These are phyloP conservation scores for Spodoptera exigua DNA, from an alignment of 2,888 invertebrate genomes.

Conservation along the genomic window DNA sequence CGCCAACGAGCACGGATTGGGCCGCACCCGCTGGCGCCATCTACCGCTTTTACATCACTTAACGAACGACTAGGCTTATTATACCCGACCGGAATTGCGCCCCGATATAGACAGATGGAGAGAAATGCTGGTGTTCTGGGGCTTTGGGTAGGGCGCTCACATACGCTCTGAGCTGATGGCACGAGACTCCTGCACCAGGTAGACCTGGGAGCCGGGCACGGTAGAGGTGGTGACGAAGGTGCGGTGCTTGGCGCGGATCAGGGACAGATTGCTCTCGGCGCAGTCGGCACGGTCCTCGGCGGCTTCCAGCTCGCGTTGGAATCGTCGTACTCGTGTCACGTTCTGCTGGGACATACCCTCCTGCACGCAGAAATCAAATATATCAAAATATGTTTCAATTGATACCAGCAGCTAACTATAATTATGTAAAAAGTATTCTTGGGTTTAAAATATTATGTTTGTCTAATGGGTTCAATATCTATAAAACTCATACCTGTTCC, in stretches of 20 bases:
- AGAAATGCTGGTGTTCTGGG: slow-evolving; percentile 84
- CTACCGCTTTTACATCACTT: slow-evolving; percentile 77
- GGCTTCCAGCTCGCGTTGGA: slow-evolving; percentile 99
- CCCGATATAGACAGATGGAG: slow-evolving; percentile 77
- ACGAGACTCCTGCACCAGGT: slow-evolving; percentile 96
- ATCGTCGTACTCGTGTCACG: slow-evolving; percentile 98
- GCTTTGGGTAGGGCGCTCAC: slow-evolving; percentile 70
- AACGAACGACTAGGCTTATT: slow-evolving; percentile 86
- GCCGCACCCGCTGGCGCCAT: slow-evolving; percentile 62
- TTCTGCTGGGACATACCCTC: slow-evolving; percentile 97
- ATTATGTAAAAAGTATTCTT: too few species aligned
- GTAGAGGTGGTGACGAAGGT: slow-evolving; percentile 98
- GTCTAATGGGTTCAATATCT: too few species aligned
- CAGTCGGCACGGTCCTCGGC: slow-evolving; percentile 98
- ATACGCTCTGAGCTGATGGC: slow-evolving; percentile 87
- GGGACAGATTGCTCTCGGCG: slow-evolving; percentile 97
- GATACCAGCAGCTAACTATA: too few species aligned
- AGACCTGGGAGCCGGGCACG: slow-evolving; percentile 97
- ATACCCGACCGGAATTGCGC: slow-evolving; percentile 88
- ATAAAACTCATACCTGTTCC: slow-evolving; percentile 94
- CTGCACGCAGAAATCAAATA: slow-evolving; percentile 79
- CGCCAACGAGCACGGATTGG: slow-evolving; percentile 54
- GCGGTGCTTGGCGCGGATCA: slow-evolving; percentile 99
- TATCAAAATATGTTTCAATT: too few species aligned
- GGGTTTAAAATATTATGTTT: too few species aligned